Evolutionary conservation across 2,113 vertebrate species (phyloP).

Genomic region (Perca flavescens): DNA sequence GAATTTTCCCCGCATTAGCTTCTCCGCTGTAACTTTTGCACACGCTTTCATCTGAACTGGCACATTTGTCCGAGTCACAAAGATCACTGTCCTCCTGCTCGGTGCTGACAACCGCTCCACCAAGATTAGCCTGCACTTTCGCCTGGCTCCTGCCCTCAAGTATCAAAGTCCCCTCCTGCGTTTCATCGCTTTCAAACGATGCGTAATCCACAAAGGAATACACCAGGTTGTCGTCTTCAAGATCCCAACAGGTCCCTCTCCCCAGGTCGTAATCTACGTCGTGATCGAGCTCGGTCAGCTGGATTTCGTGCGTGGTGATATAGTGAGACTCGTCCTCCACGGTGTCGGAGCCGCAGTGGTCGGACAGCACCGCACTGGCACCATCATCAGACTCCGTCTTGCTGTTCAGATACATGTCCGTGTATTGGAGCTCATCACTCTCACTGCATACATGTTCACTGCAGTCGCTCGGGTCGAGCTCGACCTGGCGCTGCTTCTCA

Average conservation of each 20-base stretch:
- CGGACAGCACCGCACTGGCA: slow-evolving; percentile 69
- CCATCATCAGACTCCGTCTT: slow-evolving; percentile 80
- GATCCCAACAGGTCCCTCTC: slow-evolving; percentile 92
- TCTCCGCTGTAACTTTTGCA: slow-evolving; percentile 76
- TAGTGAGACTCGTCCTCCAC: slow-evolving; percentile 91
- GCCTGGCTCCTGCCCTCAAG: slow-evolving; percentile 59
- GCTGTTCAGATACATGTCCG: slow-evolving; percentile 85
- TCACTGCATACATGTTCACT: slow-evolving; percentile 82
- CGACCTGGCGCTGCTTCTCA: slow-evolving; percentile 37
- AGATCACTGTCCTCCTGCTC: slow-evolving; percentile 87
- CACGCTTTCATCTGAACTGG: slow-evolving; percentile 85
- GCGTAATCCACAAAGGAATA: slow-evolving; percentile 97
- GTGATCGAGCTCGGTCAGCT: slow-evolving; percentile 95
- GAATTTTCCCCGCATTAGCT: slow-evolving; percentile 83
- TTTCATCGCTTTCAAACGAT: slow-evolving; percentile 92
- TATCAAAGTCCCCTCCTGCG: slow-evolving; percentile 79
- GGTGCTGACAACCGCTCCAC: slow-evolving; percentile 87
- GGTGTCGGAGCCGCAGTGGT: slow-evolving; percentile 65
- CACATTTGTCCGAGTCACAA: slow-evolving; percentile 83
- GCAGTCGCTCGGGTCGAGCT: slow-evolving; percentile 56
- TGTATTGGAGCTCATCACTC: slow-evolving; percentile 86
- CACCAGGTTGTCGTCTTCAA: slow-evolving; percentile 94
- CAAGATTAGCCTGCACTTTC: slow-evolving; percentile 79
- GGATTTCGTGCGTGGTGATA: slow-evolving; percentile 97
- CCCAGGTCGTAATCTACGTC: slow-evolving; percentile 91